Base-by-base conservation (phyloP, 2,113 vertebrate genomes). In the Ceyx margarethae region DNA sequence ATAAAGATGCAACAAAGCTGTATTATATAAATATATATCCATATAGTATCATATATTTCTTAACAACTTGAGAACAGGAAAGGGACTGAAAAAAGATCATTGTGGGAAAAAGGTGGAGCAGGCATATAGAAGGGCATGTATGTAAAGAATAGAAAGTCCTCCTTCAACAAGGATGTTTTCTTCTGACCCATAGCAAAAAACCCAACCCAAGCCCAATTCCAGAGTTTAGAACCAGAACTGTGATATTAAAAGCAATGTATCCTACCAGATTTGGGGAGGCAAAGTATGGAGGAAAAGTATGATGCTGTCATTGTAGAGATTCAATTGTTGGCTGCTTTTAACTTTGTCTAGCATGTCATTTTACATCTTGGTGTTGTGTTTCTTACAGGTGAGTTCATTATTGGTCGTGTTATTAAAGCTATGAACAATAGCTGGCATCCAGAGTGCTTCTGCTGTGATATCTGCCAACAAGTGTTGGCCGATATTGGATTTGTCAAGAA, bases 381-480 rank as follows among this genome's bases (percentile, higher is more conserved):
- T 95, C 74, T 75, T 95, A 20, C 78, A 99, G 99, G 99, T 46
- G 99, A 99, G 91, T 99, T 99, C 96, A 99, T 99, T 94, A 99
- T 99, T 54, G 99, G 99, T 61, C 98, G 99, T 45, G 99, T 99
- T 90, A 99, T 99, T 97, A 99, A 99, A 97, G 99, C 99, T 62
- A 99, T 99, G 99, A 99, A 99, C 97, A 99, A 99, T 79, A 99
- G 99, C 92, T 99, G 99, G 99, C 99, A 99, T 91, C 99, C 99
- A 2, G 98, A 99, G 84, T 99, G 99, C 80, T 99, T 99, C 98
- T 97, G 99, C 97, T 99, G 99, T 88, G 98, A 99, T 87, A 97
- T 99, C 93, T 99, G 99, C 96, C 97, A 99, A 81, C 88, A 98
- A 33, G 98, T 99, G 48, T 95, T 99, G 43, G 99, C 99, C 5